phyloP scores from a whole-genome alignment of 1,140 invertebrate genomes.

The Tachypleus tridentatus region DNA sequence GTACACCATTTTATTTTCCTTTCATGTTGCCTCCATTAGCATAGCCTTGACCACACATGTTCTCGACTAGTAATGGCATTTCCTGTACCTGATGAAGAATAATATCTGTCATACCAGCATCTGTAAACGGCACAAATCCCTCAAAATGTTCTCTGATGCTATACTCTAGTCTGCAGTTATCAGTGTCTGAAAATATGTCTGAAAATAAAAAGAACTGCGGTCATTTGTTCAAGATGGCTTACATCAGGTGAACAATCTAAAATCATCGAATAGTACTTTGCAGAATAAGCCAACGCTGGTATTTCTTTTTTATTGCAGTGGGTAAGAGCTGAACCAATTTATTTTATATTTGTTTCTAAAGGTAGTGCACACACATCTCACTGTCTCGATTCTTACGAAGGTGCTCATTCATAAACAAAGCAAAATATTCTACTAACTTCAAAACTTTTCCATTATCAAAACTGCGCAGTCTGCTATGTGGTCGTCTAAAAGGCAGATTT shows the following conservation, averaged over 20 bases:
- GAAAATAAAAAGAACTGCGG: background rate
- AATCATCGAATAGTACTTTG: slow-evolving; percentile 1
- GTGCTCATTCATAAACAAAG: background rate
- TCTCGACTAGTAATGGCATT: too few relatives aligned
- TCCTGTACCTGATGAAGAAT: too few relatives aligned
- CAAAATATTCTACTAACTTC: slow-evolving; percentile 1
- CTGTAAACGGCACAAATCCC: background rate
- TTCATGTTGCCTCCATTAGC: too few relatives aligned
- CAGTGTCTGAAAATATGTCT: background rate
- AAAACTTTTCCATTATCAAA: background rate
- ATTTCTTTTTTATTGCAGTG: background rate
- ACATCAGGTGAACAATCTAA: background rate
- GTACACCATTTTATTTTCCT: too few relatives aligned
- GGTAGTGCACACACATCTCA: background rate
- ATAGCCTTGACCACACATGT: too few relatives aligned
- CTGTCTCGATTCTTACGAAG: background rate
- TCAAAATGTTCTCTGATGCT: background rate
- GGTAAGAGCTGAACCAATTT: background rate
- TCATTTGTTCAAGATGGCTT: slow-evolving; percentile 1
- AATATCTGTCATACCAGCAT: too few relatives aligned
- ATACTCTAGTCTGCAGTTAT: background rate
- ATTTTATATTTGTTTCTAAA: background rate
- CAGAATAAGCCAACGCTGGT: background rate
- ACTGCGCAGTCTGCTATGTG: background rate
- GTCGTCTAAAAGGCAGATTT: background rate